These are phyloP conservation scores for Sus cebifrons DNA, from an alignment of 2,797 vertebrate species.

Conservation along the genomic window DNA sequence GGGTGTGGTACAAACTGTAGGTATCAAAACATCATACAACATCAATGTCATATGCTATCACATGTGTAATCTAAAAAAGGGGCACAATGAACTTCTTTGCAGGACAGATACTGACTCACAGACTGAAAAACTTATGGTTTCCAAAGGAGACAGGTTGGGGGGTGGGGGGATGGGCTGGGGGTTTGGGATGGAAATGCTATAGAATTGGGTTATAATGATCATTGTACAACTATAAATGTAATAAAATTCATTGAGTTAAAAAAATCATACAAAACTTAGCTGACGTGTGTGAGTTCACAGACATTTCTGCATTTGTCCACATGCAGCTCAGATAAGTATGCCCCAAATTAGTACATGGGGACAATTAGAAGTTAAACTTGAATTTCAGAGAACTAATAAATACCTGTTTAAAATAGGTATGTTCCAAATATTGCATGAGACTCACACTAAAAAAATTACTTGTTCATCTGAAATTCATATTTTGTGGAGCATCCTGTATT, in stretches of 20 bases:
- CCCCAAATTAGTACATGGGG: not conserved
- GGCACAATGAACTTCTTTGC: no score
- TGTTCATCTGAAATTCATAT: not conserved
- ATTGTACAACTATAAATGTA: no score
- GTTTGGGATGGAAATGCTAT: no score
- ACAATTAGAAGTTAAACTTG: not conserved
- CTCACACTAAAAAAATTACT: not conserved
- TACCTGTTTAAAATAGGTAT: conserved; percentile 44
- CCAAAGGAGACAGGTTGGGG: no score
- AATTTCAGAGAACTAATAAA: not conserved
- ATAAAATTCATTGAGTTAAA: no score
- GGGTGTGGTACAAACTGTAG: not conserved
- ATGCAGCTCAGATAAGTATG: not conserved
- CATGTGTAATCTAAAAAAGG: no score
- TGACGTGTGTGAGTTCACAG: not conserved
- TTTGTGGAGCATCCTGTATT: not conserved
- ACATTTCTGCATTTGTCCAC: not conserved
- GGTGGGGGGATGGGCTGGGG: no score
- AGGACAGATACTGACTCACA: no score
- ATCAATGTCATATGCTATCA: no score
- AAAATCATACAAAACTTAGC: not conserved
- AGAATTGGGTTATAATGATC: no score
- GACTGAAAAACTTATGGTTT: no score
- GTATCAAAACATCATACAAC: not conserved
- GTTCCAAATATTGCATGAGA: not conserved